Conservation (phyloP, 2,888 invertebrate species). For the Aproaerema taeniolella region DNA sequence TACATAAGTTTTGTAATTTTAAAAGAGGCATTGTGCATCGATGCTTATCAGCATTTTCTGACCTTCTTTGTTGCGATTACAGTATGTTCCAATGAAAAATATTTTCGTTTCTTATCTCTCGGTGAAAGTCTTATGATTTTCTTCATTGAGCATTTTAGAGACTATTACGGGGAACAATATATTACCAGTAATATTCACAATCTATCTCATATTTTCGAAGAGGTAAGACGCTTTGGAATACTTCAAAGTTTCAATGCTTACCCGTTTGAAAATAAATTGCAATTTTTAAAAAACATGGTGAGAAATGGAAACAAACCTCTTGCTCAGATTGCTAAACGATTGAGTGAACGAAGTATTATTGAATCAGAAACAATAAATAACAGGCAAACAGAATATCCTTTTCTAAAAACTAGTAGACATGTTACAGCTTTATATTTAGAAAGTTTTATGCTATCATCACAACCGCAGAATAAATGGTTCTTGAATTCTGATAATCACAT, state of each 20-base stretch:
- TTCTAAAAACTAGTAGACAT: background rate
- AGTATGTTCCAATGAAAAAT: slow-evolving; percentile 10
- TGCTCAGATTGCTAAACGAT: slow-evolving; percentile 16
- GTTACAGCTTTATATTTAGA: background rate
- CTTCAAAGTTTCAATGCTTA: slow-evolving; percentile 16
- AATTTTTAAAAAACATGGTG: slow-evolving; percentile 16
- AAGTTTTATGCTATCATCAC: background rate
- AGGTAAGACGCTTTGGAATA: slow-evolving; percentile 14
- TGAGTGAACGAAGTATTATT: slow-evolving; percentile 10
- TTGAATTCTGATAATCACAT: background rate
- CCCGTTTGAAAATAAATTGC: slow-evolving; percentile 19
- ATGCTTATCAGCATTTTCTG: slow-evolving; percentile 11
- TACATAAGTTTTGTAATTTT: slow-evolving; percentile 14
- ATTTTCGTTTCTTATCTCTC: slow-evolving; percentile 5
- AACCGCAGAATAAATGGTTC: background rate
- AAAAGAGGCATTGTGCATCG: background rate
- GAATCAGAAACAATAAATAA: background rate
- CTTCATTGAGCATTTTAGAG: slow-evolving; percentile 15
- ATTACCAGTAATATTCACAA: slow-evolving; percentile 18
- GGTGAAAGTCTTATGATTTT: slow-evolving; percentile 13
- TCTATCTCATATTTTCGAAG: slow-evolving; percentile 11
- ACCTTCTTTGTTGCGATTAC: slow-evolving; percentile 12
- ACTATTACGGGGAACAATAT: slow-evolving; percentile 19
- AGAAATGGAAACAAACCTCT: slow-evolving; percentile 20
- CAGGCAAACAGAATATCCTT: background rate